Conservation (phyloP, 2,888 invertebrate genomes). For the Cotesia congregata region DNA sequence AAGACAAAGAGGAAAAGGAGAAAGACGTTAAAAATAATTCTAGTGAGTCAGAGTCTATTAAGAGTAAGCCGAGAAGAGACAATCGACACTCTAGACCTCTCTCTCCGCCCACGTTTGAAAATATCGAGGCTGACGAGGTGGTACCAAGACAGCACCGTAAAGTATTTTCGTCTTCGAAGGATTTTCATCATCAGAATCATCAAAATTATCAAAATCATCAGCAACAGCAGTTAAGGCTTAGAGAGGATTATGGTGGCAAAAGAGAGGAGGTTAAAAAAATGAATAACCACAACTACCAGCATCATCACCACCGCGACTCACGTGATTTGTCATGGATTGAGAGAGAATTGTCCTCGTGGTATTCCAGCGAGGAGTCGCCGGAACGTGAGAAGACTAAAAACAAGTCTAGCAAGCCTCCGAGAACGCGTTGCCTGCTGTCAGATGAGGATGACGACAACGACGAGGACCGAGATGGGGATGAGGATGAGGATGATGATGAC, state of each 20-base stretch:
- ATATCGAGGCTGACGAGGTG: slow-evolving; percentile 35
- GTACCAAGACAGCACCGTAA: slow-evolving; percentile 13
- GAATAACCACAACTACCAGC: slow-evolving; percentile 21
- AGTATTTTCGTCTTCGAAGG: slow-evolving; percentile 35
- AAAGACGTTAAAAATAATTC: slow-evolving; percentile 35
- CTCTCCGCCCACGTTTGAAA: slow-evolving; percentile 55
- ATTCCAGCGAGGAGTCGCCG: slow-evolving; percentile 51
- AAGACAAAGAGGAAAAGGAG: slow-evolving; percentile 34
- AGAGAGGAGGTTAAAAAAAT: slow-evolving; percentile 16
- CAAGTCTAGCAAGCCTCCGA: slow-evolving; percentile 44
- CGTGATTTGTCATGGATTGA: slow-evolving; percentile 38
- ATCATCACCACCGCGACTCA: slow-evolving; percentile 20
- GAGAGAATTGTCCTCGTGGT: slow-evolving; percentile 38
- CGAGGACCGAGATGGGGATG: slow-evolving; percentile 21
- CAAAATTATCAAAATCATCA: not conserved
- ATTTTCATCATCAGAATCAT: slow-evolving; percentile 29
- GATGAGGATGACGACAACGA: not conserved
- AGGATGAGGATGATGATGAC: slow-evolving; percentile 40
- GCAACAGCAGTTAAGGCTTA: not conserved
- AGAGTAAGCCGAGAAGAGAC: slow-evolving; percentile 38
- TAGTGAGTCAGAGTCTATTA: slow-evolving; percentile 39
- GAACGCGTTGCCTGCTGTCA: not conserved
- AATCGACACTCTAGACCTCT: slow-evolving; percentile 61
- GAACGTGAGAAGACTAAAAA: slow-evolving; percentile 47
- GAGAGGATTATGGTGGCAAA: not conserved